Evolutionary conservation across 2,888 invertebrate species (phyloP).

Genomic region (Oegoconia quadripuncta): DNA sequence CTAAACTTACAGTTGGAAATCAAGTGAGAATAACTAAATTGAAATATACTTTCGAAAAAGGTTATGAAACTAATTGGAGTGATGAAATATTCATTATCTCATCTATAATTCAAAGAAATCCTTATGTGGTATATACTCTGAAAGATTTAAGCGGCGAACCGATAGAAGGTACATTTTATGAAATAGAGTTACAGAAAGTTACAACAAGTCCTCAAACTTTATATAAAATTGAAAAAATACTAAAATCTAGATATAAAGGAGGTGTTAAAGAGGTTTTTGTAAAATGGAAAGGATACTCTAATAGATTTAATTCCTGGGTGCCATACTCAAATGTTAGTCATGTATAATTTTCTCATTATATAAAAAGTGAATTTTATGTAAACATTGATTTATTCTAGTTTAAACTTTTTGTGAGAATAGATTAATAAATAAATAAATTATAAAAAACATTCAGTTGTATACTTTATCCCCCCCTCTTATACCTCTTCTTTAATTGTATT

Average conservation of each 20-base stretch:
- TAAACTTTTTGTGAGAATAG: no score
- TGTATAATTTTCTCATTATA: no score
- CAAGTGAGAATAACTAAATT: background rate
- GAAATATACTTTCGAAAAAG: background rate
- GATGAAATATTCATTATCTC: background rate
- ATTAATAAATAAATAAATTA: no score
- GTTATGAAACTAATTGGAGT: background rate
- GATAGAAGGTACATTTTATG: background rate
- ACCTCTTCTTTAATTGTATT: no score
- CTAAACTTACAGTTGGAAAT: constrained; percentile 2
- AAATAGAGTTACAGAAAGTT: background rate
- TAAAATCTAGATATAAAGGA: background rate
- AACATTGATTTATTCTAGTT: no score
- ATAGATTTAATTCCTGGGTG: no score
- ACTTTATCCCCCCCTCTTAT: no score
- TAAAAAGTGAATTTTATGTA: no score
- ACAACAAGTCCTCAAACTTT: background rate
- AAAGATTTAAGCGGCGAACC: background rate
- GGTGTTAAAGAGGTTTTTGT: background rate
- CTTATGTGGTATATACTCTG: background rate
- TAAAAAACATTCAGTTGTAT: no score
- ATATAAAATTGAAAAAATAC: background rate
- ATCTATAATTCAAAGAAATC: background rate
- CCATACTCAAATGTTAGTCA: no score
- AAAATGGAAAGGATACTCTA: background rate